Conservation (phyloP, 2,888 invertebrate genomes). For the Brenthis ino region DNA sequence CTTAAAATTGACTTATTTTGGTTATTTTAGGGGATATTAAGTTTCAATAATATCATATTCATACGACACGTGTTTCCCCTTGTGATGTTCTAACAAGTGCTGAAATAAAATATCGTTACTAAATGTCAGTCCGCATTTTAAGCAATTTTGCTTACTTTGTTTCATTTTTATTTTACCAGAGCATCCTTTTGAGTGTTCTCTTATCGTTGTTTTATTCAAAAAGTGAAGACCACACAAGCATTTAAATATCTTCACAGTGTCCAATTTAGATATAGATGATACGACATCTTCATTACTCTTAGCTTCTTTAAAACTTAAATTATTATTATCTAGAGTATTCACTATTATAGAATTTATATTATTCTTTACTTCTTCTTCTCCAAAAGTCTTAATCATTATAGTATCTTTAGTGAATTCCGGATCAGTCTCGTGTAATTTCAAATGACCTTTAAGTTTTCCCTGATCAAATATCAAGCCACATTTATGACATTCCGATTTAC, state of each 20-base stretch:
- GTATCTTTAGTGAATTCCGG: slow-evolving; percentile 53
- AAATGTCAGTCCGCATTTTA: slow-evolving; percentile 63
- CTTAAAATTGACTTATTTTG: no score
- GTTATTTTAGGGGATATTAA: background rate
- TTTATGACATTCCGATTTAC: slow-evolving; percentile 52
- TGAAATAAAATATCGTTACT: slow-evolving; percentile 59
- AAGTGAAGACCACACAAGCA: slow-evolving; percentile 65
- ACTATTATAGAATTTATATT: background rate
- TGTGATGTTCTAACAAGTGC: slow-evolving; percentile 63
- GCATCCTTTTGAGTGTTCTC: slow-evolving; percentile 49
- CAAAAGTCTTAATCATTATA: slow-evolving; percentile 52
- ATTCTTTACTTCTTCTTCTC: slow-evolving; percentile 24
- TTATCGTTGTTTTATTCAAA: slow-evolving; percentile 49
- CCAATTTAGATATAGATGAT: slow-evolving; percentile 1
- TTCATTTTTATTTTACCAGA: slow-evolving; percentile 31
- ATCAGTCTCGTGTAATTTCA: slow-evolving; percentile 54
- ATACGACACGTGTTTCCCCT: slow-evolving; percentile 51
- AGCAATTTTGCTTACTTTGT: slow-evolving; percentile 54
- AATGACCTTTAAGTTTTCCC: slow-evolving; percentile 52
- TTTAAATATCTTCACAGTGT: slow-evolving; percentile 53
- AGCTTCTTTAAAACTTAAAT: background rate
- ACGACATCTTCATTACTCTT: slow-evolving; percentile 1
- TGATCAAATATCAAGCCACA: slow-evolving; percentile 57
- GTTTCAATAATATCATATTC: slow-evolving; percentile 51
- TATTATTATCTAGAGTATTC: background rate